A percentile compares a stretch with the other conserved stretches of the same genome.
These are phyloP conservation scores for Hirtodrosophila cameraria DNA, from an alignment of 2,888 invertebrate genomes.

Conservation along the genomic window DNA sequence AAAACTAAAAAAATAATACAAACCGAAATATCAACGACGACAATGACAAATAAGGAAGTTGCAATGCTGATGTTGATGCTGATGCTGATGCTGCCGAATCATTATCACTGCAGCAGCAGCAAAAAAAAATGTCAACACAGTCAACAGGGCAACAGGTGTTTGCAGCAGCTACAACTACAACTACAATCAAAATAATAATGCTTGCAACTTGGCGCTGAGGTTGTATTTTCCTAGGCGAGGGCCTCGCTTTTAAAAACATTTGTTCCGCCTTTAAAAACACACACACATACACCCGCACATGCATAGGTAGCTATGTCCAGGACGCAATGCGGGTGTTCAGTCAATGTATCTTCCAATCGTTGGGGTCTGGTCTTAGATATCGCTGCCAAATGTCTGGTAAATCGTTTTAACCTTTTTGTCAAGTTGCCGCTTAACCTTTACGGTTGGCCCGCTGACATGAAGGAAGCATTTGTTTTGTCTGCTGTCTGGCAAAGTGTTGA, in stretches of 20 bases:
- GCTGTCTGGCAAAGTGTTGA: slow-evolving; percentile 59
- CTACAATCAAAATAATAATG: slow-evolving; percentile 51
- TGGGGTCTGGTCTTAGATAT: slow-evolving; percentile 25
- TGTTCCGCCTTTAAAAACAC: slow-evolving; percentile 65
- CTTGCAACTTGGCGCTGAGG: slow-evolving; percentile 35
- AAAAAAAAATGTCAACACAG: slow-evolving; percentile 62
- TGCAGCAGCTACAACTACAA: slow-evolving; percentile 33
- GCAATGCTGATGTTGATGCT: slow-evolving; percentile 20
- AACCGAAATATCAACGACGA: slow-evolving; percentile 57
- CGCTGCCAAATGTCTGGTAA: slow-evolving; percentile 73
- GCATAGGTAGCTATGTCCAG: slow-evolving; percentile 21
- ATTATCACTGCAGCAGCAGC: slow-evolving; percentile 50
- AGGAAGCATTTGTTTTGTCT: slow-evolving; percentile 67
- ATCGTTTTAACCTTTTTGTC: slow-evolving; percentile 81
- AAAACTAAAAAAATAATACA: slow-evolving; percentile 27
- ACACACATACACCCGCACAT: slow-evolving; percentile 5
- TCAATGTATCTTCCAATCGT: slow-evolving; percentile 48
- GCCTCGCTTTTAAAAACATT: slow-evolving; percentile 54
- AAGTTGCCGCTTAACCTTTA: slow-evolving; percentile 82
- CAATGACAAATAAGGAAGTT: slow-evolving; percentile 79
- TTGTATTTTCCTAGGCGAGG: slow-evolving; percentile 49
- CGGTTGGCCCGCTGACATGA: slow-evolving; percentile 69
- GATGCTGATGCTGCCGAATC: slow-evolving; percentile 57
- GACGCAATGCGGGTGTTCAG: slow-evolving; percentile 58
- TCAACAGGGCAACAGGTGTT: slow-evolving; percentile 64